A percentile compares a stretch with the other conserved stretches of the same genome.
phyloP scores from a whole-genome alignment of 2,797 vertebrate species.

The Premnoplex brunnescens region DNA sequence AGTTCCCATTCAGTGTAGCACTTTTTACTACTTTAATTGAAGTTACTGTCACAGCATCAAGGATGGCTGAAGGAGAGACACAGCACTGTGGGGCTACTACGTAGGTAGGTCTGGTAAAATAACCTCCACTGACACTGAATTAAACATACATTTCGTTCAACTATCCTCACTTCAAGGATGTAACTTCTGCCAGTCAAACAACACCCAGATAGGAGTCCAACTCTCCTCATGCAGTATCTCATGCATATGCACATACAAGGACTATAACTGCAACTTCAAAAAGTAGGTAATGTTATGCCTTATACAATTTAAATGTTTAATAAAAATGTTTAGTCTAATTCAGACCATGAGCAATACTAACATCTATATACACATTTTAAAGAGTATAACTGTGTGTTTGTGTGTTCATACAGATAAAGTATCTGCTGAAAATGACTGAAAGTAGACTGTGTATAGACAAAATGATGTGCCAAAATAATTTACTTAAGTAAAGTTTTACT shows the following conservation, averaged over 20 bases:
- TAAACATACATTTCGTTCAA: not conserved
- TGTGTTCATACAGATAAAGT: slow-evolving; percentile 27
- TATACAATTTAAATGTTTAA: not conserved
- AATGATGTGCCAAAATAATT: slow-evolving; percentile 54
- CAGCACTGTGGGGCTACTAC: not conserved
- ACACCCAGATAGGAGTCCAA: not conserved
- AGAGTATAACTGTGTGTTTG: slow-evolving; percentile 28
- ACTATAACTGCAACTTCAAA: not conserved
- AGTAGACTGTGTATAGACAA: slow-evolving; percentile 7
- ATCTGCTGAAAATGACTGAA: slow-evolving; percentile 55
- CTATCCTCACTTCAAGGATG: not conserved
- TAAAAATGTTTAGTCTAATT: slow-evolving; percentile 20
- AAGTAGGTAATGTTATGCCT: not conserved
- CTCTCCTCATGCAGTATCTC: not conserved
- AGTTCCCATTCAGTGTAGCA: not conserved
- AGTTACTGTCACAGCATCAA: not conserved
- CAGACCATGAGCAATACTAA: slow-evolving; percentile 14
- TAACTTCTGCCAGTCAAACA: not conserved
- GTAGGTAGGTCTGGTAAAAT: not conserved
- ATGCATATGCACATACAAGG: not conserved
- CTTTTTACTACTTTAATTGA: not conserved
- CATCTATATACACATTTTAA: slow-evolving; percentile 9
- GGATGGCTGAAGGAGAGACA: not conserved
- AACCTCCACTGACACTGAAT: not conserved
- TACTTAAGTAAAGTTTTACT: slow-evolving; percentile 12